Conservation (phyloP, 2,113 vertebrate genomes). For the Urocitellus parryii region DNA sequence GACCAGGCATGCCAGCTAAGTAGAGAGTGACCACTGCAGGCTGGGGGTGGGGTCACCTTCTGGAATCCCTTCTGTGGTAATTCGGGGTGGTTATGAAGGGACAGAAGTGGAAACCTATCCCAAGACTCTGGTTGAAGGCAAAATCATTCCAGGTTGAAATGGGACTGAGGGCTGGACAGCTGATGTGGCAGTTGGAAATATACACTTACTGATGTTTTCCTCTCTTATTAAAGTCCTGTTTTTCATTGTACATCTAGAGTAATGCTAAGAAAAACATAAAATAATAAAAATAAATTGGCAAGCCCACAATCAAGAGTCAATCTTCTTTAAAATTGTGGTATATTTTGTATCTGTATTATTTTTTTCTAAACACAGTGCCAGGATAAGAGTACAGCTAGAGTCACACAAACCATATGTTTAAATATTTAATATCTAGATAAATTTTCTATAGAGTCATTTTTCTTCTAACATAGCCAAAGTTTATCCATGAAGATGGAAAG, state of each 20-base stretch:
- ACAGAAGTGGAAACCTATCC: not conserved
- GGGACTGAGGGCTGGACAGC: not conserved
- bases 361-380: not conserved
- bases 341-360: constrained; percentile 29
- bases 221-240: not conserved
- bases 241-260: constrained; percentile 21
- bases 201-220: not conserved
- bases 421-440: constrained; percentile 7
- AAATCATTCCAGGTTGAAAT: not conserved
- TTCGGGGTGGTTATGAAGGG: not conserved
- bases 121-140: not conserved
- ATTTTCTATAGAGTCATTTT: constrained; percentile 35
- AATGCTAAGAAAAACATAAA: constrained; percentile 20
- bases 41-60: not conserved
- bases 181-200: not conserved
- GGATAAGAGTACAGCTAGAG: not conserved
- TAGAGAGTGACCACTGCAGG: too few species aligned
- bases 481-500: constrained; percentile 19
- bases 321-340: not conserved
- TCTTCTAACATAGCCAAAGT: constrained; percentile 55
- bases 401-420: not conserved
- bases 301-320: not conserved
- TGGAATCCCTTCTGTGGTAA: not conserved
- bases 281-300: constrained; percentile 3
- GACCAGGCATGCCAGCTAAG: not conserved